A percentile compares a stretch with the other conserved stretches of the same genome.
These are phyloP conservation scores for Pangasius larnaudii DNA, from an alignment of 2,797 vertebrate species.

Conservation along the genomic window DNA sequence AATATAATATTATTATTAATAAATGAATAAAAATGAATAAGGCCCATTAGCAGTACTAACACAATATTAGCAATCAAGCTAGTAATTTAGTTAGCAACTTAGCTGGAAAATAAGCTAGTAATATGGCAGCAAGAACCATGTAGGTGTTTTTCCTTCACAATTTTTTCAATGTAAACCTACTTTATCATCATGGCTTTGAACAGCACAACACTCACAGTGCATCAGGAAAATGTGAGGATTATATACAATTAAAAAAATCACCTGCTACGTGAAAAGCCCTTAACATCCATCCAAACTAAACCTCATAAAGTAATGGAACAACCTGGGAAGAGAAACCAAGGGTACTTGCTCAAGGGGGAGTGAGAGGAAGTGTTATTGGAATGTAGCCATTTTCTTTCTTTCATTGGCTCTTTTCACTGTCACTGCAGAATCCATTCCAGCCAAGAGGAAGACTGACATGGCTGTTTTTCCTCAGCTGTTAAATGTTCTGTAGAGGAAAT, in stretches of 20 bases:
- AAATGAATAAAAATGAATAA: too few relatives aligned
- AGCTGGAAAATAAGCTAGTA: neutral
- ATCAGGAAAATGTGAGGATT: neutral
- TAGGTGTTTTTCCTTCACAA: neutral
- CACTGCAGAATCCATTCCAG: neutral
- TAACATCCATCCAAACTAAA: neutral
- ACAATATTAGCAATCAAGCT: too few relatives aligned
- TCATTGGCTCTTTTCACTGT: slow-evolving; percentile 57
- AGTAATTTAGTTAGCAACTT: too few relatives aligned
- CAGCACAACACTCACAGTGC: neutral
- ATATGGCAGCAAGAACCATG: neutral
- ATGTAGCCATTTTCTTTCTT: slow-evolving; percentile 15
- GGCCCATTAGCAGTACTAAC: too few relatives aligned
- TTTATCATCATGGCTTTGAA: neutral
- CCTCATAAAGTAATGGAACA: slow-evolving; percentile 2
- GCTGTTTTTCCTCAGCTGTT: slow-evolving; percentile 25
- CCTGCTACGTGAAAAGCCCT: neutral
- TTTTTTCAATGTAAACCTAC: neutral
- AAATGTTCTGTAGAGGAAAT: neutral
- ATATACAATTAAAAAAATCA: neutral
- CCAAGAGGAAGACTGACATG: neutral
- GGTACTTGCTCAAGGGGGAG: neutral
- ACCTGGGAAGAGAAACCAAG: slow-evolving; percentile 6
- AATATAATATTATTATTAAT: too few relatives aligned
- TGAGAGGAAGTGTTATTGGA: slow-evolving; percentile 18